Evolutionary conservation across 2,113 vertebrate species (phyloP).

Genomic region (Illadopsis cleaveri): DNA sequence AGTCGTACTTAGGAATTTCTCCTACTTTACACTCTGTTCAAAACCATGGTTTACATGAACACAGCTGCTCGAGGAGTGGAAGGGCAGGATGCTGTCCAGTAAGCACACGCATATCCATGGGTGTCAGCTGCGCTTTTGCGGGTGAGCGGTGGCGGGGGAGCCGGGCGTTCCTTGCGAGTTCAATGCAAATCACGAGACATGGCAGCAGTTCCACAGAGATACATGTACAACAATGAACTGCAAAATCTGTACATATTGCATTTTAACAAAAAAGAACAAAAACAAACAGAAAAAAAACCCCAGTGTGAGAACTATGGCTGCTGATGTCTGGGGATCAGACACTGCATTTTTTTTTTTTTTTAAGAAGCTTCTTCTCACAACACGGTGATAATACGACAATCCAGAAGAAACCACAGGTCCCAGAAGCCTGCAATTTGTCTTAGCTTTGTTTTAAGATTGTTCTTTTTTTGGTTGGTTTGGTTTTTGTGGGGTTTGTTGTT

Average conservation of each 20-base stretch:
- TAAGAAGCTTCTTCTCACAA: constrained; percentile 66
- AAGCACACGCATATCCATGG: constrained; percentile 70
- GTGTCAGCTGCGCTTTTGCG: constrained; percentile 71
- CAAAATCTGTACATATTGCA: constrained; percentile 74
- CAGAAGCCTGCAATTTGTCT: constrained; percentile 58
- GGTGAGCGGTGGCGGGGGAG: constrained; percentile 48
- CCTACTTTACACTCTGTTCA: constrained; percentile 88
- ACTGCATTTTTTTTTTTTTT: constrained; percentile 41
- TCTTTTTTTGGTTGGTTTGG: not conserved
- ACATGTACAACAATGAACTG: constrained; percentile 66
- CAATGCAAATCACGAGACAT: constrained; percentile 63
- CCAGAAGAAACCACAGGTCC: constrained; percentile 70
- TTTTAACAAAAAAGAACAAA: constrained; percentile 71
- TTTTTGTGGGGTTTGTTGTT: not conserved
- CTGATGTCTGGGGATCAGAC: constrained; percentile 71
- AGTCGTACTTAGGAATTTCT: constrained; percentile 79
- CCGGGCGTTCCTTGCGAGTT: constrained; percentile 22
- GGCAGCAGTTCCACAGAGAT: constrained; percentile 82
- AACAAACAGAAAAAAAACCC: constrained; percentile 51
- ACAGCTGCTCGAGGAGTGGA: constrained; percentile 88
- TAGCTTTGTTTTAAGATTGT: constrained; percentile 8
- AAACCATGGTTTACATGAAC: constrained; percentile 98
- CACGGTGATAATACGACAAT: constrained; percentile 68
- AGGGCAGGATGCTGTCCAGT: constrained; percentile 68
- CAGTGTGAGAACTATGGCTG: constrained; percentile 65